phyloP scores from a whole-genome alignment of 2,888 invertebrate species.

The Teleiodes luculella region DNA sequence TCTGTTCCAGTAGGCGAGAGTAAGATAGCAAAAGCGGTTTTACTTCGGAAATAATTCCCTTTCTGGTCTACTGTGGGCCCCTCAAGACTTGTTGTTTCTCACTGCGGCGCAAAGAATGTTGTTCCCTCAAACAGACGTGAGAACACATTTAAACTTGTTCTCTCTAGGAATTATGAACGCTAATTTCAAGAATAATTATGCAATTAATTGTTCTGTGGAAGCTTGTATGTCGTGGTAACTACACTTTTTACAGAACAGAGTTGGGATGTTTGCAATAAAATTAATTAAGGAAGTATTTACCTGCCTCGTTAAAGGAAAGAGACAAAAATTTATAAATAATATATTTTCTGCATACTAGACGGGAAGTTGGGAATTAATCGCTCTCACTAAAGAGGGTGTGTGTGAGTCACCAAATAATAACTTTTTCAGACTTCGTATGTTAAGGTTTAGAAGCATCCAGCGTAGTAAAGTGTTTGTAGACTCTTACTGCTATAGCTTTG shows the following conservation, averaged over 20 bases:
- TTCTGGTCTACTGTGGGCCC: constrained; percentile 37
- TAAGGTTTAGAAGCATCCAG: no score
- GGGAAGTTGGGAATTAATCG: no score
- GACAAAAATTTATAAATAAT: no score
- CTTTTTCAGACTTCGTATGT: no score
- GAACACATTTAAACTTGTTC: background rate
- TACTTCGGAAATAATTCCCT: constrained; percentile 30
- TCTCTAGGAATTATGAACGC: background rate
- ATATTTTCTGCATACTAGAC: no score
- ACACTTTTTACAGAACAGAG: background rate
- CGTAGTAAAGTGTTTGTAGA: no score
- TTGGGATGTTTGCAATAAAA: background rate
- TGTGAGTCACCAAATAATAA: no score
- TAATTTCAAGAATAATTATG: background rate
- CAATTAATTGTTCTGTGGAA: background rate
- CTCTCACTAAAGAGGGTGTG: no score
- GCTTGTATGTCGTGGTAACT: background rate
- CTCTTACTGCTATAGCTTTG: no score
- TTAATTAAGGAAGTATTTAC: background rate
- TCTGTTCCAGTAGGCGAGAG: constrained; percentile 29
- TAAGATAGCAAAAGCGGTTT: constrained; percentile 32
- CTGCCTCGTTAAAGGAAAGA: no score
- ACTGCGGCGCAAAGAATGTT: constrained; percentile 10
- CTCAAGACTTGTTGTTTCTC: constrained; percentile 39
- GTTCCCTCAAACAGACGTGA: constrained; percentile 1